Conservation (phyloP, 2,888 invertebrate genomes). For the Pollenia amentaria region DNA sequence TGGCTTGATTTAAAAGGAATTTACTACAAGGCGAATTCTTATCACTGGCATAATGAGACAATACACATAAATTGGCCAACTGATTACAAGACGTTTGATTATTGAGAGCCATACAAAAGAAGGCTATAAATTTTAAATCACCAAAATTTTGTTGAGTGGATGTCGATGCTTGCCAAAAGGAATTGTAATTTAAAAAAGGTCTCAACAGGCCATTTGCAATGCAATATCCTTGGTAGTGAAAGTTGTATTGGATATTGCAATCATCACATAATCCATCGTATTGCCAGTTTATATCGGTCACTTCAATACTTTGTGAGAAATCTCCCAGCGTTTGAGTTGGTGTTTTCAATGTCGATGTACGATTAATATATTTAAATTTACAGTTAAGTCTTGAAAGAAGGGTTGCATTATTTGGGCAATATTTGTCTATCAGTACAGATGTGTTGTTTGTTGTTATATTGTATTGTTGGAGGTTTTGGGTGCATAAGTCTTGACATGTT, state of each 20-base stretch:
- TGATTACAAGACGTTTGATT: constrained; percentile 87
- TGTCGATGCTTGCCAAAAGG: constrained; percentile 79
- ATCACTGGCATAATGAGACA: constrained; percentile 86
- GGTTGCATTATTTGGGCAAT: constrained; percentile 53
- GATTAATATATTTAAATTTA: constrained; percentile 79
- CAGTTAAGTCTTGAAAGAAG: constrained; percentile 74
- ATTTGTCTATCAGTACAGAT: constrained; percentile 43
- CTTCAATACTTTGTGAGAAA: constrained; percentile 72
- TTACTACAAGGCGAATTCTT: constrained; percentile 85
- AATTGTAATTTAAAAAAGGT: constrained; percentile 80
- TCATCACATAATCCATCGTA: constrained; percentile 76
- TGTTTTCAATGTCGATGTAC: constrained; percentile 64
- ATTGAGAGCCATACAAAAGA: constrained; percentile 83
- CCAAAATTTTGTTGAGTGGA: constrained; percentile 77
- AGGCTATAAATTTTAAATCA: constrained; percentile 82
- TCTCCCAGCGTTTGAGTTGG: constrained; percentile 66
- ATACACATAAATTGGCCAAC: constrained; percentile 88
- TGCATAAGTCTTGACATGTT: constrained; percentile 79
- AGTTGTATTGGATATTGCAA: constrained; percentile 81
- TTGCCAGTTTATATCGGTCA: constrained; percentile 66
- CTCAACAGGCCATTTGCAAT: constrained; percentile 80
- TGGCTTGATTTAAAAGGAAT: constrained; percentile 82
- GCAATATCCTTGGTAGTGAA: constrained; percentile 81
- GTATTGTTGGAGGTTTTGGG: constrained; percentile 5
- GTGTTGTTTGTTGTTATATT: neutral